phyloP scores from a whole-genome alignment of 2,797 vertebrate genomes.

The Pipistrellus pipistrellus region DNA sequence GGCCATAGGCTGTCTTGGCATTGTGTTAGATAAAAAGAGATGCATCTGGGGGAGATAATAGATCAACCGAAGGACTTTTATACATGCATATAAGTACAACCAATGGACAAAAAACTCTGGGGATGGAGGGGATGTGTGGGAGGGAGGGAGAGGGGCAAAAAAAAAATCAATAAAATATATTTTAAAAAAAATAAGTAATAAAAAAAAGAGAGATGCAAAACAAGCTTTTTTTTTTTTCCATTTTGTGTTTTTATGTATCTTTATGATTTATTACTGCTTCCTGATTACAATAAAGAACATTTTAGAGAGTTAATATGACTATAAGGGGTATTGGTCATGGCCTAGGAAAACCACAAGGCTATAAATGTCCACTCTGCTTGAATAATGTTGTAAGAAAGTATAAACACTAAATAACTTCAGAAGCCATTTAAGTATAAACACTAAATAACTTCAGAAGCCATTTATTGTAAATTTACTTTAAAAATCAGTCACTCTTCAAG shows the following conservation, averaged over 20 bases:
- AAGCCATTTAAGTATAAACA: slow-evolving; percentile 45
- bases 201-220: slow-evolving; percentile 48
- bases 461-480: slow-evolving; percentile 57
- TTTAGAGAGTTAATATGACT: slow-evolving; percentile 54
- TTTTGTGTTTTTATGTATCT: slow-evolving; percentile 58
- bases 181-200: too few species aligned
- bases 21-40: slow-evolving; percentile 27
- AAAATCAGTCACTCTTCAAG: slow-evolving; percentile 53
- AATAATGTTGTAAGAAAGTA: slow-evolving; percentile 62
- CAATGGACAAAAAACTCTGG: too few species aligned
- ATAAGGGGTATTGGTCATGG: background rate
- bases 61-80: too few species aligned
- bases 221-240: background rate
- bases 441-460: slow-evolving; percentile 52
- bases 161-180: too few species aligned
- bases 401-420: slow-evolving; percentile 53
- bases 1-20: background rate
- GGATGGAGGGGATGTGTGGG: too few species aligned
- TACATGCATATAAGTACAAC: too few species aligned
- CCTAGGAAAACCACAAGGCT: slow-evolving; percentile 25
- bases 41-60: too few species aligned
- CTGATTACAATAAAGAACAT: slow-evolving; percentile 47
- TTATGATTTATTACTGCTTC: slow-evolving; percentile 38
- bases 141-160: too few species aligned
- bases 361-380: slow-evolving; percentile 43